Evolutionary conservation across 1,140 invertebrate genomes (phyloP), one percentile per base, ranked within the genome.

Genomic region (Microvelia longipes): DNA sequence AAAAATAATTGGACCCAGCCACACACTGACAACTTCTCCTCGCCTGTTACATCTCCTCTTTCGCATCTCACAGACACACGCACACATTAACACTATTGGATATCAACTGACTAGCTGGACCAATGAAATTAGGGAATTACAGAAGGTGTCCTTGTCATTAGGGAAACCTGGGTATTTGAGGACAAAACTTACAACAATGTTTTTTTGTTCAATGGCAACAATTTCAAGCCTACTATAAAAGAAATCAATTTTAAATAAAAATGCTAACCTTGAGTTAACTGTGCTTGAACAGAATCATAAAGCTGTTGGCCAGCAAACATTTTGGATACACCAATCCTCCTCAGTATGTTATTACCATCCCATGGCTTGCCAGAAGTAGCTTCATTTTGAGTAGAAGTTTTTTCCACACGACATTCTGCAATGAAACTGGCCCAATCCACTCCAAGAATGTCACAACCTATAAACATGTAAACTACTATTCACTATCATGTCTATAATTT

Each of bases 361-460:
- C 90, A 93, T n/a, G 87, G 83, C 67, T 87, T 82, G 70, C 90
- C 85, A 1, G 86, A 87, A 29, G 83, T 79, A 50, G 19, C 35
- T 73, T 80, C 72, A 72, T 76, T 77, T 73, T 76, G 70, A 1
- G 77, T 74, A 66, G 71, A 60, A 69, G 78, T 75, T 71, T 82
- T 79, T 69, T 83, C 81, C 5, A 84, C 83, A 2, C 85, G 82
- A 29, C 85, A 85, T 79, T 92, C 90, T 0, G 87, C 88, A 0
- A 93, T 88, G 14, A 94, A 80, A 78, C 91, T 91, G 29, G 92
- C 89, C 92, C 92, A 95, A 79, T 95, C 92, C 0, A 94, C 92
- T n/a, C 92, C 91, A 14, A 95, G 78, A 24, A 91, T 90, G 80
- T 94, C 92, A 13, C 11, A 50, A 50, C 35, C 35, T 50, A 50